phyloP scores from a whole-genome alignment of 2,113 vertebrate genomes.

The Hoplias malabaricus region DNA sequence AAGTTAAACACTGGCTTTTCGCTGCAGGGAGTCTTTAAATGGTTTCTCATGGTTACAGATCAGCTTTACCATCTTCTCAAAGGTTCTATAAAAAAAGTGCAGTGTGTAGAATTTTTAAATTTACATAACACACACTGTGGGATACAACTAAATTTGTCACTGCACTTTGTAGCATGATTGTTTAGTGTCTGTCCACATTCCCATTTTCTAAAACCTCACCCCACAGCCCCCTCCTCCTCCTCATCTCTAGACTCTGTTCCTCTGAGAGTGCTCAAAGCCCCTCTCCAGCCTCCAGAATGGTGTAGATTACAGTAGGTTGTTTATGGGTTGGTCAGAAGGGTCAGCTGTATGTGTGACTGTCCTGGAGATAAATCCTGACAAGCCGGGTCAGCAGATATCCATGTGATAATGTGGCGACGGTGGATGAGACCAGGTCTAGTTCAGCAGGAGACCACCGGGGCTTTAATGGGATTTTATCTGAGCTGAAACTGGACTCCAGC shows the following conservation, averaged over 20 bases:
- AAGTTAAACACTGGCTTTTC: no score
- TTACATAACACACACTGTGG: no score
- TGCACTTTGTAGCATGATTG: no score
- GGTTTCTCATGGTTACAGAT: no score
- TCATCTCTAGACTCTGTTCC: background rate
- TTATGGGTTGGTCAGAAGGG: constrained; percentile 35
- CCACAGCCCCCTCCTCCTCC: background rate
- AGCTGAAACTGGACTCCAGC: constrained; percentile 11
- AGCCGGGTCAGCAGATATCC: constrained; percentile 27
- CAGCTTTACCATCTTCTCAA: no score
- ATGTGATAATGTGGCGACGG: constrained; percentile 34
- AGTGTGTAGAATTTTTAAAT: no score
- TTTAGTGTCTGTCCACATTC: background rate
- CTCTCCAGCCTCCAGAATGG: constrained; percentile 11
- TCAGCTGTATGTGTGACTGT: constrained; percentile 26
- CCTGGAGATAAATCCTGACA: constrained; percentile 36
- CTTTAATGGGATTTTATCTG: constrained; percentile 8
- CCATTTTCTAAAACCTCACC: background rate
- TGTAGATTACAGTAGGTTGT: constrained; percentile 27
- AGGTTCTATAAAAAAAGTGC: no score
- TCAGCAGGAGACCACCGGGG: constrained; percentile 15
- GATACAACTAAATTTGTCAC: no score
- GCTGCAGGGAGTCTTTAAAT: no score
- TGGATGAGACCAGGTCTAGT: constrained; percentile 15
- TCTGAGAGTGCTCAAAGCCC: constrained; percentile 12